Evolutionary conservation across 2,113 vertebrate species (phyloP).

Genomic region (Periophthalmodon schlosseri): DNA sequence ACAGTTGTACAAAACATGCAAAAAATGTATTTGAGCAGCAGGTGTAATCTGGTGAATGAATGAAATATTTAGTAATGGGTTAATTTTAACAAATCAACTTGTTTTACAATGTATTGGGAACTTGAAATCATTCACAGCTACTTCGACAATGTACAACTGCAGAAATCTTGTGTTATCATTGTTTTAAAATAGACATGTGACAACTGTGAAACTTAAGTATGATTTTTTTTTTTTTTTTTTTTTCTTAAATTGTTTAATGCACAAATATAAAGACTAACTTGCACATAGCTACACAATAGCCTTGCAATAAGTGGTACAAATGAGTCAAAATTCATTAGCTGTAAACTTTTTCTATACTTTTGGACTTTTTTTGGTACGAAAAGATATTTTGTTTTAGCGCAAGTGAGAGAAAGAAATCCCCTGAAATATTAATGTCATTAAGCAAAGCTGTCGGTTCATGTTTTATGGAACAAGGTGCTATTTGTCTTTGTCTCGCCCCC

Average conservation of each 20-base stretch:
- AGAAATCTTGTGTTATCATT: conserved; percentile 44
- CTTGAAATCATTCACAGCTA: conserved; percentile 51
- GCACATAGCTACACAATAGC: conserved; percentile 16
- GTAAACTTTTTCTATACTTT: background rate
- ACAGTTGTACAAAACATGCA: conserved; percentile 39
- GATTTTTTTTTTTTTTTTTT: conserved; percentile 5
- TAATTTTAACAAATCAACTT: background rate
- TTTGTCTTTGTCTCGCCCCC: conserved; percentile 2
- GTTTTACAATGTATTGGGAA: conserved; percentile 41
- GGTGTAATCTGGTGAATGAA: conserved; percentile 39
- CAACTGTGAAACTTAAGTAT: conserved; percentile 47
- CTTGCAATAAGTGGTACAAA: background rate
- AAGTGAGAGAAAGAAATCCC: background rate
- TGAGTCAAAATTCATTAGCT: background rate
- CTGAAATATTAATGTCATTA: conserved; percentile 20
- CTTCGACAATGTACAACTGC: conserved; percentile 44
- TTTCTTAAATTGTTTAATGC: conserved; percentile 8
- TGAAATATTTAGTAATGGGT: conserved; percentile 16
- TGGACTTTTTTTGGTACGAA: background rate
- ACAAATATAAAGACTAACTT: conserved; percentile 23
- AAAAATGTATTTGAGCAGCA: conserved; percentile 49
- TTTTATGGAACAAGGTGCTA: background rate
- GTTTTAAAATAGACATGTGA: conserved; percentile 38
- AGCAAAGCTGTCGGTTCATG: conserved; percentile 30
- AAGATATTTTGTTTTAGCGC: conserved; percentile 14